Base-by-base conservation (phyloP, 2,888 invertebrate species). In the Zeuzera pyrina region DNA sequence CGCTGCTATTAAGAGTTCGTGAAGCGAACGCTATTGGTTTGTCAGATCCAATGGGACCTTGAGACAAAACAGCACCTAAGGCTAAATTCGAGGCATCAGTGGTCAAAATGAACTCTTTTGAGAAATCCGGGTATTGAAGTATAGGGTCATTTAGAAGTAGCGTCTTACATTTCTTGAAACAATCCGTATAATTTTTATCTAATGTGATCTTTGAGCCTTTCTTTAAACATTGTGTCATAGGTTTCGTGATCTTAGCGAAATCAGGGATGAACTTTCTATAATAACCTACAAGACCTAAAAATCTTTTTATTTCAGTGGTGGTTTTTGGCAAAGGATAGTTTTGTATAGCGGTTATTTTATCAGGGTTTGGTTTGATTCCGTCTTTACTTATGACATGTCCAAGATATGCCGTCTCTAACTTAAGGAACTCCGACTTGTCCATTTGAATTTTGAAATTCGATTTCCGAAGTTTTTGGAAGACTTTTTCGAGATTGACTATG, bases 341-440 rank as follows among this genome's bases (percentile, higher is more conserved):
- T 34, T 38, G 6, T 2, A 53, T 45, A 3, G 48, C 50, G 3
- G 13, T 7, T 2, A 54, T 46, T 35, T 53, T 52, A 12, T 50
- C 41, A 0, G 47, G 45, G 14, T 54, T 49, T 0, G 52, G 52
- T 31, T 52, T 50, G 3, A 53, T 29, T 3, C 51, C 52, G 1
- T 52, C 45, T 12, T 25, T 36, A 12, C 36, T 41, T 3, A 52
- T 52, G 0, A 42, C 30, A 26, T 54, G 51, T 1, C 57, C 50
- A 8, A 45, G 27, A 25, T 41, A 47, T 8, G 31, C 34, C 1
- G 43, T 48, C 38, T 53, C 47, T 5, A 37, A 19, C 10, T 42
- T 41, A 7, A 46, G 28, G 6, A 52, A 52, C 12, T 53, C 47
- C 0, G 45, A 52, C 8, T 52, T 52, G 15, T 52, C 45, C 40